Evolutionary conservation across 2,113 vertebrate species (phyloP).

Genomic region (Calyptomena viridis): DNA sequence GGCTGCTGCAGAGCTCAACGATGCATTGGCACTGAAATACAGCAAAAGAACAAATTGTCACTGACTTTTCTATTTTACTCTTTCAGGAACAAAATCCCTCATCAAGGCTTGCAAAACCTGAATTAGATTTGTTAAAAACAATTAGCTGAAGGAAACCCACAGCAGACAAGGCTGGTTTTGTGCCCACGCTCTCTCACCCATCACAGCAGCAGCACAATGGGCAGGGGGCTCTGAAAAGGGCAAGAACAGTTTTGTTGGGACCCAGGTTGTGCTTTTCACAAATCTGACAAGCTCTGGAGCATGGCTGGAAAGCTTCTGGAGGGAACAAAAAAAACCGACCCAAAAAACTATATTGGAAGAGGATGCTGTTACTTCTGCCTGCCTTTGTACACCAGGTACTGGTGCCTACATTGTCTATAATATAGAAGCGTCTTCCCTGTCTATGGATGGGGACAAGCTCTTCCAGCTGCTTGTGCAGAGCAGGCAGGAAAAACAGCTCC

Average conservation of each 20-base stretch:
- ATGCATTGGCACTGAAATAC: constrained; percentile 51
- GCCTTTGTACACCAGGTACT: not conserved
- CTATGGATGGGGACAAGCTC: not conserved
- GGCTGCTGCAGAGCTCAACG: constrained; percentile 54
- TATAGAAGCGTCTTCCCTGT: not conserved
- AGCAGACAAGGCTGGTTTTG: not conserved
- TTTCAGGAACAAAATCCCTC: constrained; percentile 34
- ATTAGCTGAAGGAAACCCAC: not conserved
- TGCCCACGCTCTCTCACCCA: not conserved
- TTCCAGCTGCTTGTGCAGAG: not conserved
- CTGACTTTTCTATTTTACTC: constrained; percentile 52
- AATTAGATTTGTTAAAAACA: constrained; percentile 46
- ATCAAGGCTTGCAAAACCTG: constrained; percentile 26
- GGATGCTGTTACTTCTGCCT: not conserved
- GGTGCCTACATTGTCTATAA: not conserved
- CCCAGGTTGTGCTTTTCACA: not conserved
- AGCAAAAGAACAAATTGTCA: constrained; percentile 61
- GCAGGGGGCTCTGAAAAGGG: not conserved
- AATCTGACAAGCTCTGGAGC: not conserved
- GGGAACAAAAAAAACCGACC: not conserved
- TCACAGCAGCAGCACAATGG: not conserved
- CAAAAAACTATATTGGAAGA: not conserved
- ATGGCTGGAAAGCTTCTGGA: not conserved
- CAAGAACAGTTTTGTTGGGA: not conserved
- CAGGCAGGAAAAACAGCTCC: not conserved